Evolutionary conservation across 2,797 vertebrate genomes (phyloP).

Genomic region (Tadarida brasiliensis): DNA sequence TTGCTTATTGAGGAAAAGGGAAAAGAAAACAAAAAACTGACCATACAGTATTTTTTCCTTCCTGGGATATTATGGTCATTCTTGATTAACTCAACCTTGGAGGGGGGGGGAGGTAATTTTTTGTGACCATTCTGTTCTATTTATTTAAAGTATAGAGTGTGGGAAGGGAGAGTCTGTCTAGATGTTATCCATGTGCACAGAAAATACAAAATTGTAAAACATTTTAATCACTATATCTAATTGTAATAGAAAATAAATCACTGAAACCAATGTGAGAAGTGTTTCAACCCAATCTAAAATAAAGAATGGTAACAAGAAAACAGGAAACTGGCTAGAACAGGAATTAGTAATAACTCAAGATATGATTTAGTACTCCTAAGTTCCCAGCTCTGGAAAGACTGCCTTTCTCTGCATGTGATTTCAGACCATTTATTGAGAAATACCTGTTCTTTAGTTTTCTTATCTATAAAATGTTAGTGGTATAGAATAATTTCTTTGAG

Average conservation of each 20-base stretch:
- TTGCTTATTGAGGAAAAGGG: slow-evolving; percentile 35
- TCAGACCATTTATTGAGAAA: neutral
- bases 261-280: slow-evolving; percentile 67
- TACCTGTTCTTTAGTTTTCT: slow-evolving; percentile 37
- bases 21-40: neutral
- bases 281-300: slow-evolving; percentile 75
- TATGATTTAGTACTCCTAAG: slow-evolving; percentile 48
- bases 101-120: neutral
- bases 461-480: neutral
- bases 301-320: slow-evolving; percentile 77
- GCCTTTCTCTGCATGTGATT: neutral
- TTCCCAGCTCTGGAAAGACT: neutral
- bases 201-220: slow-evolving; percentile 56
- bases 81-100: slow-evolving; percentile 8
- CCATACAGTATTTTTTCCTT: neutral
- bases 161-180: slow-evolving; percentile 41
- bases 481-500: neutral
- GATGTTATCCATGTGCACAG: slow-evolving; percentile 47
- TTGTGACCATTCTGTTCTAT: neutral
- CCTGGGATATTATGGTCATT: slow-evolving; percentile 48
- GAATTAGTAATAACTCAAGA: slow-evolving; percentile 74
- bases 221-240: slow-evolving; percentile 71
- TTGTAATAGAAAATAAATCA: slow-evolving; percentile 77
- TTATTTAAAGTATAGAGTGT: slow-evolving; percentile 35
- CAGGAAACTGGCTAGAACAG: slow-evolving; percentile 77